A percentile compares a stretch with the other conserved stretches of the same genome.
phyloP scores from a whole-genome alignment of 2,113 vertebrate genomes.

The Uria aalge region DNA sequence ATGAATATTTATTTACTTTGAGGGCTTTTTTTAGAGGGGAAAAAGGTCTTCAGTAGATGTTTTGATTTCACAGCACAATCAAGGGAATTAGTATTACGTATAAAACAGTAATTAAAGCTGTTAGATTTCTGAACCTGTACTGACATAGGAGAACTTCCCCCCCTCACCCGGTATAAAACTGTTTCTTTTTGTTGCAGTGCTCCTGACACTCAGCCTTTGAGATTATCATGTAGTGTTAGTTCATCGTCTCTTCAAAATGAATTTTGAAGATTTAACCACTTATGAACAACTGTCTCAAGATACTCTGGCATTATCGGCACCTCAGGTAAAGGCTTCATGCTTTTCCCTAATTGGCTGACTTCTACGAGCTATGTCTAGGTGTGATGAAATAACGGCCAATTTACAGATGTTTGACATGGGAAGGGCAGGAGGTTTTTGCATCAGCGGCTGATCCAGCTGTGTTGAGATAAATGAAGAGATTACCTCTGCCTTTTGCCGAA shows the following conservation, averaged over 20 bases:
- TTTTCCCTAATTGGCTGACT: neutral
- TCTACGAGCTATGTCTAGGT: neutral
- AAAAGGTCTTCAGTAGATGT: conserved; percentile 32
- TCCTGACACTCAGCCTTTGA: neutral
- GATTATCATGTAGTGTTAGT: accelerated
- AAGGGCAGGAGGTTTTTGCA: neutral
- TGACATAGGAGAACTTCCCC: neutral
- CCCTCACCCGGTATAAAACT: neutral
- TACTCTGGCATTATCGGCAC: neutral
- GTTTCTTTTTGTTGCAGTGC: neutral
- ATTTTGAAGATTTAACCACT: neutral
- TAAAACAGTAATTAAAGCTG: conserved; percentile 27
- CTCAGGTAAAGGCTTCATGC: neutral
- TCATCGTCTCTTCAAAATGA: neutral
- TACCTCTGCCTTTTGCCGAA: neutral
- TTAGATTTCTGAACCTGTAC: neutral
- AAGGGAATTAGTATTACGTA: conserved; percentile 31
- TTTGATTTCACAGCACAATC: conserved; percentile 50
- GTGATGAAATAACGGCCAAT: accelerated
- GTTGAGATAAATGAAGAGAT: neutral
- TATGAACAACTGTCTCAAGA: accelerated
- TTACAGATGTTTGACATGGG: neutral
- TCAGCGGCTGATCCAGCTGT: neutral
- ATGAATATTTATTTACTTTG: conserved; percentile 73
- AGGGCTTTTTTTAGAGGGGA: conserved; percentile 22